Percentiles rank a stretch among this genome's conserved stretches.
phyloP scores from a whole-genome alignment of 2,113 vertebrate genomes.

The Syrmaticus mikado region DNA sequence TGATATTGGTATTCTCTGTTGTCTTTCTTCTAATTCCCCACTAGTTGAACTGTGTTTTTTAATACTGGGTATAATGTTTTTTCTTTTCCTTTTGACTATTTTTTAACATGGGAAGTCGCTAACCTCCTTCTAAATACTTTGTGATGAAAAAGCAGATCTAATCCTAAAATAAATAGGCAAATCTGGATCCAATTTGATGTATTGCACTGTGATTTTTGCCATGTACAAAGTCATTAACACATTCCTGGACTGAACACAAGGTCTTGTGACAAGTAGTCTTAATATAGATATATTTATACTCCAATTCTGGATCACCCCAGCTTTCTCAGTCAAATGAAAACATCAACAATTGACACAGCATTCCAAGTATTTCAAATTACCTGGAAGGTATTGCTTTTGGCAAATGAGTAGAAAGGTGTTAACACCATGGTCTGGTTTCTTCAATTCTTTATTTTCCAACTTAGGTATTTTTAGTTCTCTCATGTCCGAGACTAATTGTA shows the following conservation, averaged over 20 bases:
- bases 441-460: background rate
- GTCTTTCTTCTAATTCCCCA: background rate
- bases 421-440: accelerated
- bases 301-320: background rate
- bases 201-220: background rate
- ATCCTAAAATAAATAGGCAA: background rate
- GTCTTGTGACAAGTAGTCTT: background rate
- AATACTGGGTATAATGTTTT: background rate
- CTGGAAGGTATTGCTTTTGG: background rate
- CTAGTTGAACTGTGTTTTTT: background rate
- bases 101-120: background rate
- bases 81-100: background rate
- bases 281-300: background rate
- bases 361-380: background rate
- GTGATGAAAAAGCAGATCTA: background rate
- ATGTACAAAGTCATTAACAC: background rate
- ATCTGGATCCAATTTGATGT: background rate
- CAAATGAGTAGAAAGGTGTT: background rate
- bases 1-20: background rate
- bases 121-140: background rate
- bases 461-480: background rate
- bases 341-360: background rate
- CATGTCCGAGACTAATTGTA: background rate
- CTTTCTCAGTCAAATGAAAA: background rate
- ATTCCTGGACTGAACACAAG: background rate